Evolutionary conservation across 2,888 invertebrate species (phyloP).

Genomic region (Coelinius sp.): DNA sequence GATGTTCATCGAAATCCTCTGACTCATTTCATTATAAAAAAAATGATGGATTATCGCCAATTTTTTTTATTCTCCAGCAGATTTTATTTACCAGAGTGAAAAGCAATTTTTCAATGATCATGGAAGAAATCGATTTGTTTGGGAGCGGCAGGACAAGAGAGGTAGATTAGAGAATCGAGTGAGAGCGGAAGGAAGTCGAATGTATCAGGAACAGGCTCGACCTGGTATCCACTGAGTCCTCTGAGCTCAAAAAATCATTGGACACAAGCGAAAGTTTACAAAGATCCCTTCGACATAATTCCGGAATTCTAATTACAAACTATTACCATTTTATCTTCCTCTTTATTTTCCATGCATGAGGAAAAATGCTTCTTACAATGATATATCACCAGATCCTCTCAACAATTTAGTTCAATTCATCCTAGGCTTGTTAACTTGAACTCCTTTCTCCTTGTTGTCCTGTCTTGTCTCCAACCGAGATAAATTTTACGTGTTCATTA

Average conservation of each 20-base stretch:
- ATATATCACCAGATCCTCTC: neutral
- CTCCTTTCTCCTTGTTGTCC: neutral
- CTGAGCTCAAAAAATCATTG: neutral
- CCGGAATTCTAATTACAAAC: neutral
- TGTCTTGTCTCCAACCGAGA: constrained; percentile 6
- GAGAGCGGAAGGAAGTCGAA: constrained; percentile 16
- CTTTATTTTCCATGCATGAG: neutral
- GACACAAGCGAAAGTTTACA: constrained; percentile 5
- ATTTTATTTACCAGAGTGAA: constrained; percentile 6
- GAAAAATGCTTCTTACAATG: neutral
- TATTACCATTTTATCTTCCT: neutral
- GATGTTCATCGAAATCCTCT: too few species aligned
- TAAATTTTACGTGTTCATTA: constrained; percentile 21
- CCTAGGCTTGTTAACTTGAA: neutral
- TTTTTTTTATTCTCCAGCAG: too few species aligned
- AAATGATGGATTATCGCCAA: too few species aligned
- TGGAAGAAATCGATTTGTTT: constrained; percentile 22
- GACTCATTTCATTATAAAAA: too few species aligned
- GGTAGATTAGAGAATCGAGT: neutral
- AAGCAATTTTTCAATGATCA: constrained; percentile 3
- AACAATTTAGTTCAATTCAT: neutral
- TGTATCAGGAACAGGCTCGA: neutral
- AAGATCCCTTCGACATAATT: neutral
- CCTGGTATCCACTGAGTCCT: neutral
- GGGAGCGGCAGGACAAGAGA: neutral